Base-by-base conservation (phyloP, 2,797 vertebrate genomes). In the Chrysocyon brachyurus region DNA sequence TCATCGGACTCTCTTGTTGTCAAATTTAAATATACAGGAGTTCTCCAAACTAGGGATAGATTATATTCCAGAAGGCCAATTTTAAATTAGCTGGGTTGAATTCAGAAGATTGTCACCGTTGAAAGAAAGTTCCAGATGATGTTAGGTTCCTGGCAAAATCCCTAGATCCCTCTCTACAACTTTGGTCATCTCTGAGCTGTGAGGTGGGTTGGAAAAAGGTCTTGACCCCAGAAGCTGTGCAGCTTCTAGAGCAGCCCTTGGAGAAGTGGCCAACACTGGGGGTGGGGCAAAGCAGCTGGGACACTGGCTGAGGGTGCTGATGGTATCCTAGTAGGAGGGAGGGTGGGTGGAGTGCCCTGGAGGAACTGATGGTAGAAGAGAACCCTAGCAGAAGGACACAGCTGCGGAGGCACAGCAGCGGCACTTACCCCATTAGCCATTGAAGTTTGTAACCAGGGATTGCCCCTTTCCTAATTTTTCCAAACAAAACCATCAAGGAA, bases 1-100 rank as follows among this genome's bases (percentile, higher is more conserved):
- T 96, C n/a, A 52, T 56, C 86, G 83, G 81, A 91, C 24, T 92
- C 63, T 85, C 95, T 96, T 94, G 16, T 73, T 92, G 59, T 90
- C 75, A 82, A 63, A 52, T 85, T 88, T 79, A 90, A 63, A 87
- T 81, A 82, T 16, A 19, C 6, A 91, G 59, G 36, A 28, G 64
- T 33, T 54, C 31, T 84, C 28, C 12, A 57, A 64, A 31, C 64
- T 92, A 31, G 31, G 2, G 79, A 78, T 91, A 93, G 26, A 49
- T 85, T 90, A 2, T 94, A 49, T 77, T 78, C 36, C 28, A 28
- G 59, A 63, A 87, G 66, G 12, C 64, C 26, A 63, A 36, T 83
- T 86, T 68, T 87, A 93, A 87, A 12, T 57, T 63, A 94, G 8
- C 12, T 72, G 21, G 15, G 21, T 72, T 64, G 68, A 92, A 93